Evolutionary conservation across 2,797 vertebrate species (phyloP).

Genomic region (Lepus oiostolus): DNA sequence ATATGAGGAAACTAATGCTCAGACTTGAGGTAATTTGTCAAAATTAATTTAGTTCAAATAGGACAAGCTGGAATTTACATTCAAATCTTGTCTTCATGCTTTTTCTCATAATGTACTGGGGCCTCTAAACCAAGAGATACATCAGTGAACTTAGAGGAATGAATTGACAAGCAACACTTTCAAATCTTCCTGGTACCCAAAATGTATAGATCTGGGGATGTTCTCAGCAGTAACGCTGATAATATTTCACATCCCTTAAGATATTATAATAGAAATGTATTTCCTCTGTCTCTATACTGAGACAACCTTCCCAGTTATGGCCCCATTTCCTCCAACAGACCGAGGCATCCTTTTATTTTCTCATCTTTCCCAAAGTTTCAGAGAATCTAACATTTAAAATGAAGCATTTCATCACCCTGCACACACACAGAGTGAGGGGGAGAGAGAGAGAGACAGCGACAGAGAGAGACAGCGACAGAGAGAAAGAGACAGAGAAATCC

Average conservation of each 20-base stretch:
- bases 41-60: conserved; percentile 34
- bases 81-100: background rate
- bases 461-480: too few species aligned
- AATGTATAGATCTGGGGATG: background rate
- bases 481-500: background rate
- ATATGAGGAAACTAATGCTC: background rate
- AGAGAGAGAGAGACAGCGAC: background rate
- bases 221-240: background rate
- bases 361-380: background rate
- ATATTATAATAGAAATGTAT: background rate
- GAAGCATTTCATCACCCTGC: background rate
- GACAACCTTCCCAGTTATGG: background rate
- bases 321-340: background rate
- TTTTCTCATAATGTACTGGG: background rate
- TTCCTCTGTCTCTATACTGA: background rate
- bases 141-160: background rate
- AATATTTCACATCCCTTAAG: background rate
- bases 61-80: background rate
- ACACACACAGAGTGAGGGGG: too few species aligned
- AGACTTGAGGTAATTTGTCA: background rate
- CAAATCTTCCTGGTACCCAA: background rate
- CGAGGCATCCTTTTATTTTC: background rate
- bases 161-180: background rate
- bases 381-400: background rate
- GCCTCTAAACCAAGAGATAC: background rate